Conservation (phyloP, 2,113 vertebrate species). For the Menidia beryllina region DNA sequence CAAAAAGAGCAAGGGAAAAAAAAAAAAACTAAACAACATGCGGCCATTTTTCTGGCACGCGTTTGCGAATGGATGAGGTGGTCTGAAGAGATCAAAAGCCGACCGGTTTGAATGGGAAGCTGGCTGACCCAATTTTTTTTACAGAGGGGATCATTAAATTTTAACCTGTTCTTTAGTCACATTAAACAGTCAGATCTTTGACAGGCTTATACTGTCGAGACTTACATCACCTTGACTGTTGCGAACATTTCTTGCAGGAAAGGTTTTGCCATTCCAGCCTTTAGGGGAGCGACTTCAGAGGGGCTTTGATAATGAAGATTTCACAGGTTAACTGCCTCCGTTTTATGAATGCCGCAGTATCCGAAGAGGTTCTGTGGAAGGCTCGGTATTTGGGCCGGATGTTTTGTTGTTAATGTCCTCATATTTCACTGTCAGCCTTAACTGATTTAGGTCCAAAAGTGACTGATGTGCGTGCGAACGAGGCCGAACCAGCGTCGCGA, state of each 20-base stretch:
- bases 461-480: neutral
- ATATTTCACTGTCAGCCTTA: slow-evolving; percentile 29
- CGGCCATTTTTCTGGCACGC: slow-evolving; percentile 22
- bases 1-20: neutral
- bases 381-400: slow-evolving; percentile 5
- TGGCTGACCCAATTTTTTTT: slow-evolving; percentile 52
- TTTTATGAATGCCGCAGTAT: slow-evolving; percentile 10
- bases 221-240: slow-evolving; percentile 51
- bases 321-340: slow-evolving; percentile 25
- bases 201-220: slow-evolving; percentile 34
- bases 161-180: slow-evolving; percentile 35
- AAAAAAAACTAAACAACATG: slow-evolving; percentile 12
- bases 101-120: slow-evolving; percentile 58
- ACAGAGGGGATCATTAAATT: slow-evolving; percentile 49
- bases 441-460: slow-evolving; percentile 25
- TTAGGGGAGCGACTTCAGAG: slow-evolving; percentile 32
- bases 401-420: slow-evolving; percentile 26
- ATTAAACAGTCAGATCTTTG: slow-evolving; percentile 49
- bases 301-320: slow-evolving; percentile 52
- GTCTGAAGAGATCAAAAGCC: slow-evolving; percentile 54
- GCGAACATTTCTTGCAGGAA: slow-evolving; percentile 43
- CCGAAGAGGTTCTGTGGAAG: neutral
- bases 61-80: slow-evolving; percentile 43
- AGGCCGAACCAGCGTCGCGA: neutral
- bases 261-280: slow-evolving; percentile 51